Base-by-base conservation (phyloP, 2,113 vertebrate species). In the Melanotaenia duboulayi region DNA sequence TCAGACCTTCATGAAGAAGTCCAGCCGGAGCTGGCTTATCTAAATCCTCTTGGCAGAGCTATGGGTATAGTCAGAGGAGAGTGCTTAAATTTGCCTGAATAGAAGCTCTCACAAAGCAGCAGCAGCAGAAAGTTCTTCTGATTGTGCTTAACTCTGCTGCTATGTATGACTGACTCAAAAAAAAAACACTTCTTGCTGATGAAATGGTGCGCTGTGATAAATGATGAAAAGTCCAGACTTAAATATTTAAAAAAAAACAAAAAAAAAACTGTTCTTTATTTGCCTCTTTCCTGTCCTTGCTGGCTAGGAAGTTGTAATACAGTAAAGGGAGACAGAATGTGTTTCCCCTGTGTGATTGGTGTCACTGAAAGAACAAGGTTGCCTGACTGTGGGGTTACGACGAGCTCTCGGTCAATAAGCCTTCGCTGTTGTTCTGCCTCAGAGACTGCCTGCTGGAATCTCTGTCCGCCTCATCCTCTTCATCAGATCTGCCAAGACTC, bases 351-450 rank as follows among this genome's bases (percentile, higher is more conserved):
- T 79, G 78, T 42, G 64, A 71, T 48, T 71, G 78, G 61, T 76
- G 80, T 79, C 70, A 58, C n/a, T 66, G 28, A 73, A 44, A 74
- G 60, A 61, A 55, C 65, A 70, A 75, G 74, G 56, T 49, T 73
- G 66, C 68, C 68, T 17, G 64, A 65, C 74, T 80, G 25, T 35
- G 40, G 52, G 58, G 69, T 84, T 94, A 94, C 2, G 91, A 87
- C 4, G 80, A 49, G 65, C 82, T 91, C 89, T 96, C 95, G 1
- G 90, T 83, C 28, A 89, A 82, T 77, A 87, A 92, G 90, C 92
- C 87, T 51, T 96, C 95, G 2, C 86, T 82, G 87, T 95, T 93
- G 55, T 94, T 93, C 89, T 94, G 93, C 42, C 90, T 94, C 88
- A 87, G 87, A 61, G 85, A 91, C 82, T 81, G 93, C 89, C 87